A percentile compares a stretch with the other conserved stretches of the same genome.
These are phyloP conservation scores for Eupsilia transversa DNA, from an alignment of 2,888 invertebrate species.

Conservation along the genomic window DNA sequence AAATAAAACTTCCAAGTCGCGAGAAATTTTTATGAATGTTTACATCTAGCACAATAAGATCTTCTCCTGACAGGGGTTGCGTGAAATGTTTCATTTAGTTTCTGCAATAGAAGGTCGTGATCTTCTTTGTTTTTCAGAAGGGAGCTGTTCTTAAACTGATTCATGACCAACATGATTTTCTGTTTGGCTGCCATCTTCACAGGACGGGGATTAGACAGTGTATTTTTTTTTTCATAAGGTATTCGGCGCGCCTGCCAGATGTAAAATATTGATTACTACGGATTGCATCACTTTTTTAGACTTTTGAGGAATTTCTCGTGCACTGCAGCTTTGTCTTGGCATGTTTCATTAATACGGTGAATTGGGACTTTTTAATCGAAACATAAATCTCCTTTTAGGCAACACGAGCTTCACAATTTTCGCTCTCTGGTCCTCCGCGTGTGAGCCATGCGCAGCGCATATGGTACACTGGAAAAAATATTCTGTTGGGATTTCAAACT, in stretches of 20 bases:
- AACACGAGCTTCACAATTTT: conserved; percentile 77
- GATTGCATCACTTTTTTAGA: conserved; percentile 7
- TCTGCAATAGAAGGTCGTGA: conserved; percentile 69
- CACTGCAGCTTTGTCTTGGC: conserved; percentile 12
- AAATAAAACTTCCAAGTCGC: conserved; percentile 43
- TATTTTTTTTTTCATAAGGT: conserved; percentile 29
- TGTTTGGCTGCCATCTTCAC: conserved; percentile 41
- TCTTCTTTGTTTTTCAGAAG: conserved; percentile 70
- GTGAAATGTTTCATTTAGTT: conserved; percentile 75
- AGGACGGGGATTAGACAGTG: conserved; percentile 19
- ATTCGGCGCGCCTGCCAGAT: conserved; percentile 71
- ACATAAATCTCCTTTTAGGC: conserved; percentile 79
- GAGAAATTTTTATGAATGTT: conserved; percentile 51
- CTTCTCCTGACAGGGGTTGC: conserved; percentile 57
- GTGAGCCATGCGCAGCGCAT: conserved; percentile 70
- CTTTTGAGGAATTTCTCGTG: conserved; percentile 7
- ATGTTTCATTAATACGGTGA: conserved; percentile 76
- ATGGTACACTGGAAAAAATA: conserved; percentile 80
- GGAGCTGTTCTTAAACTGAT: conserved; percentile 72
- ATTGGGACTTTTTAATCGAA: conserved; percentile 75
- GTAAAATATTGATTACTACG: conserved; percentile 59
- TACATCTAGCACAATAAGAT: conserved; percentile 69
- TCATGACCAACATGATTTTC: conserved; percentile 74
- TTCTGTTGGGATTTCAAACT: conserved; percentile 61
- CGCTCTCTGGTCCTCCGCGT: conserved; percentile 49